Percentiles rank a stretch among this genome's conserved stretches.
Conservation (phyloP, 2,888 invertebrate genomes). For the Schizaphis graminum region DNA sequence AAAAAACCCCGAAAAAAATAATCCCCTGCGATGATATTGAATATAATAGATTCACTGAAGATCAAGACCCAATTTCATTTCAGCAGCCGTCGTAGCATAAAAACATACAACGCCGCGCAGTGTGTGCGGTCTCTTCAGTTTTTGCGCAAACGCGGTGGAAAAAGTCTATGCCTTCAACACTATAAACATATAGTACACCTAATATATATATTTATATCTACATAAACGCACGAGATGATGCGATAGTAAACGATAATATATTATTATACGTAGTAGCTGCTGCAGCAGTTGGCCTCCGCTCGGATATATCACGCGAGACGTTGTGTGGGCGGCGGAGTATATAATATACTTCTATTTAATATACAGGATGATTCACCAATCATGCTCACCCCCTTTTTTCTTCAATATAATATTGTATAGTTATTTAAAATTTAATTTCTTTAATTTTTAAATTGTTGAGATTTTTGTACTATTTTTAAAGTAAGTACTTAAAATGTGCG, state of each 20-base stretch:
- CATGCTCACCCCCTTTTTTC: too few species aligned
- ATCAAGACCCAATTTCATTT: constrained; percentile 11
- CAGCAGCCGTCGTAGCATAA: not conserved
- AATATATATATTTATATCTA: not conserved
- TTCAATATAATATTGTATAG: too few species aligned
- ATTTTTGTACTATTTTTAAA: too few species aligned
- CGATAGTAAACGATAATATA: constrained; percentile 24
- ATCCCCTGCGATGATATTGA: not conserved
- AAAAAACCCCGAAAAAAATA: constrained; percentile 5
- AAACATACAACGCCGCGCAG: not conserved
- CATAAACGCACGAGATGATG: not conserved
- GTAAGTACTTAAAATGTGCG: too few species aligned
- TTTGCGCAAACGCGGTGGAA: constrained; percentile 28
- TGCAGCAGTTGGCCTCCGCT: not conserved
- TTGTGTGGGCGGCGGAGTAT: constrained; percentile 38
- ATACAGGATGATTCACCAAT: too few species aligned
- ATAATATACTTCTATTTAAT: not conserved
- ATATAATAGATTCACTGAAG: not conserved
- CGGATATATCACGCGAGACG: constrained; percentile 46
- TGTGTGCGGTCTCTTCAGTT: constrained; percentile 47
- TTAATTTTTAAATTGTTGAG: too few species aligned
- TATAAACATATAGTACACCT: not conserved
- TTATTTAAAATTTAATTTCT: too few species aligned
- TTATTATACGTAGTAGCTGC: not conserved
- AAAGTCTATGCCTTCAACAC: not conserved